Evolutionary conservation across 92 coral and sea anemone genomes (phyloP).

Genomic region (Muricea muricata): DNA sequence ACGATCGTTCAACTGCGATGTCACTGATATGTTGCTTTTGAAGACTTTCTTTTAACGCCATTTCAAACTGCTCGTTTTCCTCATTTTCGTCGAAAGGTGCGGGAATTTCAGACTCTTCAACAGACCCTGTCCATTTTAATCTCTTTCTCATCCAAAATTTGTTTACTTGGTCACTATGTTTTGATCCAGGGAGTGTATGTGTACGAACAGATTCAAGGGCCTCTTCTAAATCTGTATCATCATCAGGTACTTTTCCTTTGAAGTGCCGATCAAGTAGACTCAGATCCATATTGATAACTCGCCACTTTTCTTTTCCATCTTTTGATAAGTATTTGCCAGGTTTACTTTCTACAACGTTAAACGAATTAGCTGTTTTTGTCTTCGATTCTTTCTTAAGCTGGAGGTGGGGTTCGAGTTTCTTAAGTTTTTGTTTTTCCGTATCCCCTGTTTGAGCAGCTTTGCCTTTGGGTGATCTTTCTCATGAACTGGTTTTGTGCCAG

Average conservation of each 20-base stretch:
- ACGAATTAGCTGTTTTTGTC: slow-evolving; percentile 19
- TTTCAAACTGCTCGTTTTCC: slow-evolving; percentile 20
- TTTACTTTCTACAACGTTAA: slow-evolving; percentile 16
- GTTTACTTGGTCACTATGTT: background rate
- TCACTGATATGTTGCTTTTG: background rate
- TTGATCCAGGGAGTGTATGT: background rate
- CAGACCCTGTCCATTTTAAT: slow-evolving; percentile 16
- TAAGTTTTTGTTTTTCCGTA: slow-evolving; percentile 3
- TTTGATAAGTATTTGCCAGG: slow-evolving; percentile 8
- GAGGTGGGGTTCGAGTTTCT: slow-evolving; percentile 10
- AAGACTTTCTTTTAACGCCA: slow-evolving; percentile 7
- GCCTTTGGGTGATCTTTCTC: slow-evolving; percentile 1
- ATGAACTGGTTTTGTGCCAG: background rate
- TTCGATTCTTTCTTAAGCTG: slow-evolving; percentile 13
- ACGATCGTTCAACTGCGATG: too few relatives aligned
- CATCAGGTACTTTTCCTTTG: slow-evolving; percentile 29
- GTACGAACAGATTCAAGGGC: background rate
- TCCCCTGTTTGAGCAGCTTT: background rate
- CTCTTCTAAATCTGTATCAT: slow-evolving; percentile 14
- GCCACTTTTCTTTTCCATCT: slow-evolving; percentile 25
- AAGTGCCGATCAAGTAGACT: slow-evolving; percentile 19
- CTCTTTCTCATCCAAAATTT: slow-evolving; percentile 12
- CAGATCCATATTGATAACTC: slow-evolving; percentile 25
- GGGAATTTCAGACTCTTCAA: background rate
- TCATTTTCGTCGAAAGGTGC: background rate